Conservation (phyloP, 2,888 invertebrate genomes). For the Aplocera efformata region DNA sequence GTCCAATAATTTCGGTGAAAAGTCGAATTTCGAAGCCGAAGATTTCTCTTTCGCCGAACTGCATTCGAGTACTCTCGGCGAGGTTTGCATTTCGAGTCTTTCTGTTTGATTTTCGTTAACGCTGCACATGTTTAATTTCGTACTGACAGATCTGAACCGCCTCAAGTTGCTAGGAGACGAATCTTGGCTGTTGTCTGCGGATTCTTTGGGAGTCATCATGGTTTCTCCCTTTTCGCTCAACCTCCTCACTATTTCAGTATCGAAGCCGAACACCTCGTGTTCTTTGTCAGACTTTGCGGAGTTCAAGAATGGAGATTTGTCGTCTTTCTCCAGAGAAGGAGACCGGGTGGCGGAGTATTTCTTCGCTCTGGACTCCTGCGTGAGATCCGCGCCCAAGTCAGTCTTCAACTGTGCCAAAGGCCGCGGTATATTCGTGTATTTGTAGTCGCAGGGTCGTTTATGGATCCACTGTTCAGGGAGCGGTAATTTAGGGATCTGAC, state of each 20-base stretch:
- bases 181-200: slow-evolving; percentile 39
- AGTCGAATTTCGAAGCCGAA: slow-evolving; percentile 64
- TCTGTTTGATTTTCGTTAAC: slow-evolving; percentile 60
- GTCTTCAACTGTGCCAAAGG: slow-evolving; percentile 59
- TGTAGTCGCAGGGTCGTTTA: slow-evolving; percentile 62
- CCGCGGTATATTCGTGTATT: slow-evolving; percentile 61
- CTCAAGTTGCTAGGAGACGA: slow-evolving; percentile 56
- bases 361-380: slow-evolving; percentile 56
- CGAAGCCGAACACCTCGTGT: slow-evolving; percentile 64
- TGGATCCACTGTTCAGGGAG: slow-evolving; percentile 72
- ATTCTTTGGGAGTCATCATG: slow-evolving; percentile 45
- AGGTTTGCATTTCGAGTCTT: slow-evolving; percentile 64
- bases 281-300: slow-evolving; percentile 47
- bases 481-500: slow-evolving; percentile 58
- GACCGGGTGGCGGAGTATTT: slow-evolving; percentile 72
- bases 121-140: slow-evolving; percentile 64
- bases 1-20: slow-evolving; percentile 67
- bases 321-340: slow-evolving; percentile 76
- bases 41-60: slow-evolving; percentile 69
- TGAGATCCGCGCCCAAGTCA: slow-evolving; percentile 56
- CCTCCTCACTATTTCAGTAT: slow-evolving; percentile 49
- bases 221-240: slow-evolving; percentile 41
- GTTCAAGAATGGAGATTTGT: slow-evolving; percentile 63
- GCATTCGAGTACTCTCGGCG: slow-evolving; percentile 63
- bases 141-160: slow-evolving; percentile 66